Evolutionary conservation across 2,888 invertebrate genomes (phyloP).

Genomic region (Acronicta leporina): DNA sequence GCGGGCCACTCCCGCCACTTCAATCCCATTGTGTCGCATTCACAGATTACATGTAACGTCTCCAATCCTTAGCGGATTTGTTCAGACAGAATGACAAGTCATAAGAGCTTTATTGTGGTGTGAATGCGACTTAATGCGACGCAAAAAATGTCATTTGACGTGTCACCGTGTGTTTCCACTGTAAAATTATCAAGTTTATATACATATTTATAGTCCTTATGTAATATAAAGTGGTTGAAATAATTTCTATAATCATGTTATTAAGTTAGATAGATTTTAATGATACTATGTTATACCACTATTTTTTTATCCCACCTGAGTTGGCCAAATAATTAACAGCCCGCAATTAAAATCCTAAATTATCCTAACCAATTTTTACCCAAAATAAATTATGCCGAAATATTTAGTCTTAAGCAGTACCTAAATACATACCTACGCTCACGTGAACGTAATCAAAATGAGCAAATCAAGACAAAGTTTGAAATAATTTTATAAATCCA

Average conservation of each 20-base stretch:
- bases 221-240: no score
- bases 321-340: no score
- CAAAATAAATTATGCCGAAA: no score
- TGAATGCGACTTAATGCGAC: conserved; percentile 65
- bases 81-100: conserved; percentile 58
- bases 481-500: neutral
- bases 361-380: no score
- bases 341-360: no score
- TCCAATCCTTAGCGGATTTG: conserved; percentile 52
- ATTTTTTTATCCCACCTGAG: no score
- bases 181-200: neutral
- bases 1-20: conserved; percentile 50
- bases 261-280: no score
- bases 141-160: conserved; percentile 62
- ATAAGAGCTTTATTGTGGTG: conserved; percentile 58
- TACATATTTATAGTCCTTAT: neutral
- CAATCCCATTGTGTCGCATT: conserved; percentile 47
- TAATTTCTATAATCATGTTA: no score
- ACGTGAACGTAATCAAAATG: neutral
- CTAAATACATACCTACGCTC: no score
- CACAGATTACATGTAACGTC: conserved; percentile 56
- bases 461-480: neutral
- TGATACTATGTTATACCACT: no score
- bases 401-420: no score
- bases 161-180: conserved; percentile 39